Percentiles rank a stretch among this genome's conserved stretches.
These are phyloP conservation scores for Diplodus sargus DNA, from an alignment of 2,797 vertebrate genomes.

Conservation along the genomic window DNA sequence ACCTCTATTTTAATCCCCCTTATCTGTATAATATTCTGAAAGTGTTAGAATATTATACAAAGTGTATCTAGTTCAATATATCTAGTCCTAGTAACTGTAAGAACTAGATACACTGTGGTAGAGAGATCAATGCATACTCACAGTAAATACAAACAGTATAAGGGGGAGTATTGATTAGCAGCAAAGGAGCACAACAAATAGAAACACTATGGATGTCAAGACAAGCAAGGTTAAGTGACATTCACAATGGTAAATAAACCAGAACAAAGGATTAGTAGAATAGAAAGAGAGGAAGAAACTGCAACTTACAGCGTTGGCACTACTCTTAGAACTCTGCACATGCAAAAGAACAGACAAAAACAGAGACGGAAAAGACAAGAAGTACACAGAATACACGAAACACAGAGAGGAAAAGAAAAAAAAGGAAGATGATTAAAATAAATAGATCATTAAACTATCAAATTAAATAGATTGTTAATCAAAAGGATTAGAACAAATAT, in stretches of 20 bases:
- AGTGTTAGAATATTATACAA: conserved; percentile 47
- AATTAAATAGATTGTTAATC: conserved; percentile 64
- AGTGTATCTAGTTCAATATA: neutral
- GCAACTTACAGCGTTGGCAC: conserved; percentile 96
- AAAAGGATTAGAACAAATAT: conserved; percentile 50
- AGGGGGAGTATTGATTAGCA: conserved; percentile 59
- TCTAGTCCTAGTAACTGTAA: conserved; percentile 9
- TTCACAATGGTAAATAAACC: conserved; percentile 66
- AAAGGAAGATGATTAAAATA: conserved; percentile 84
- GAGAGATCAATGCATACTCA: conserved; percentile 43
- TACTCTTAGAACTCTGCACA: conserved; percentile 99
- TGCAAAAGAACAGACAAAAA: conserved; percentile 91
- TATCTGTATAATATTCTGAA: conserved; percentile 50
- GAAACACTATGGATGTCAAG: conserved; percentile 75
- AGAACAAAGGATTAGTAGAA: conserved; percentile 64
- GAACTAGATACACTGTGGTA: conserved; percentile 39
- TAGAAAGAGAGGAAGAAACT: conserved; percentile 81
- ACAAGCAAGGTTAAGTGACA: conserved; percentile 73
- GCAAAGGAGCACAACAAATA: conserved; percentile 70
- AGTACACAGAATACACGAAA: conserved; percentile 83
- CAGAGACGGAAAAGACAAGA: conserved; percentile 91
- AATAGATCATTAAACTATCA: conserved; percentile 68
- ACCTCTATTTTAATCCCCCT: conserved; percentile 1
- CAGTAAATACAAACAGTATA: conserved; percentile 48
- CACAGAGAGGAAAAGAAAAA: conserved; percentile 80